Evolutionary conservation across 1,140 invertebrate genomes (phyloP).

Genomic region (Drosophila pachea): DNA sequence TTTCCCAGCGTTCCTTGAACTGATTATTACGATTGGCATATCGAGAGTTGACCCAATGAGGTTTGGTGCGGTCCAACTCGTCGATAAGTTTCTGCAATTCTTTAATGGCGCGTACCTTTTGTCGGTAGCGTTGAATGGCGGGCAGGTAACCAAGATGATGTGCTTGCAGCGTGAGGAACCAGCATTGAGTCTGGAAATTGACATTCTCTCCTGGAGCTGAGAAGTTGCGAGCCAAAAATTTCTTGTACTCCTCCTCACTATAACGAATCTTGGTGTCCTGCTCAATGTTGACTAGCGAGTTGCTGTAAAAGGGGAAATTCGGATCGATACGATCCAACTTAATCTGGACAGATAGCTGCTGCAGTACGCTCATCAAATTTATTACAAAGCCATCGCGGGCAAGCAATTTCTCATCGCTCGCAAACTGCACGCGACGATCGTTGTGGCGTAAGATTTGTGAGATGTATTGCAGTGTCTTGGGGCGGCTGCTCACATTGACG

Average conservation of each 20-base stretch:
- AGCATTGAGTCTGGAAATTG: constrained; percentile 97
- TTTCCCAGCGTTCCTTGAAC: constrained; percentile 91
- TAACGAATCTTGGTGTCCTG: constrained; percentile 92
- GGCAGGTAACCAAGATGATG: constrained; percentile 95
- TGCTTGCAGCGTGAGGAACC: constrained; percentile 96
- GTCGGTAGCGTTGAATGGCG: constrained; percentile 91
- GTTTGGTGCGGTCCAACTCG: constrained; percentile 89
- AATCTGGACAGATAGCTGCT: constrained; percentile 91
- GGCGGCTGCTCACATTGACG: constrained; percentile 87
- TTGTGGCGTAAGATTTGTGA: constrained; percentile 88
- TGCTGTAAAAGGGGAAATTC: constrained; percentile 92
- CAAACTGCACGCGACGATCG: constrained; percentile 92
- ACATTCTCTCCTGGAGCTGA: constrained; percentile 68
- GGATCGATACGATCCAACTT: constrained; percentile 91
- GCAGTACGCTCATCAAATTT: constrained; percentile 93
- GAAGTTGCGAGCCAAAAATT: constrained; percentile 82
- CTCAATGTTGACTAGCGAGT: constrained; percentile 86
- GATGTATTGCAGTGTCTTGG: constrained; percentile 88
- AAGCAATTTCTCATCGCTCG: constrained; percentile 90
- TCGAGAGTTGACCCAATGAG: constrained; percentile 89
- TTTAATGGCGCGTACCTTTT: constrained; percentile 88
- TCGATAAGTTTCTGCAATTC: constrained; percentile 95
- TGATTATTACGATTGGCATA: constrained; percentile 88
- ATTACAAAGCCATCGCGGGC: constrained; percentile 97
- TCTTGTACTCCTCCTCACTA: constrained; percentile 87